Conservation (phyloP, 2,888 invertebrate genomes). For the Diaprepes abbreviatus region DNA sequence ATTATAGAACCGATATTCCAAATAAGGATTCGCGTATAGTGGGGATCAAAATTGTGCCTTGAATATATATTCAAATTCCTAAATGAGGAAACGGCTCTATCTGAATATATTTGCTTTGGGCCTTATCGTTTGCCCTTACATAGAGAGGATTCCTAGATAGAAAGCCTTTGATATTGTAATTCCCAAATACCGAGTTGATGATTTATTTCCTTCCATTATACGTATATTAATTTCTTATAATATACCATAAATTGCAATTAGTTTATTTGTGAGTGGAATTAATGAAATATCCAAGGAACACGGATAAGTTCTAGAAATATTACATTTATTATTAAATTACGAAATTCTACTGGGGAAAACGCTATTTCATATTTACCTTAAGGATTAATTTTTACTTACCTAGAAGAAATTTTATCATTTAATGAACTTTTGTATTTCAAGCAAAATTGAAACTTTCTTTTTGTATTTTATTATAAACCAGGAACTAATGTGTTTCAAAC, state of each 20-base stretch:
- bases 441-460: too few species aligned
- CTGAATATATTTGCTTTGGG: conserved; percentile 62
- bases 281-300: too few species aligned
- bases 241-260: conserved; percentile 56
- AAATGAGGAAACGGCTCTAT: conserved; percentile 61
- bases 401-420: too few species aligned
- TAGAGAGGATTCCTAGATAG: conserved; percentile 64
- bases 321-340: too few species aligned
- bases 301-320: too few species aligned
- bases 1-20: conserved; percentile 62
- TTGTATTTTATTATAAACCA: too few species aligned
- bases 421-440: too few species aligned
- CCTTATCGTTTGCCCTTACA: conserved; percentile 64
- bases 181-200: conserved; percentile 65
- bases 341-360: too few species aligned
- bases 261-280: conserved; percentile 50
- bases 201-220: conserved; percentile 64
- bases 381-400: too few species aligned
- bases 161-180: conserved; percentile 68
- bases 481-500: too few species aligned
- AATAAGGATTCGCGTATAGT: conserved; percentile 58
- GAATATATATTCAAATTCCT: conserved; percentile 66
- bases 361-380: too few species aligned
- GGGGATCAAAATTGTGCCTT: conserved; percentile 61
- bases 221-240: conserved; percentile 56